Evolutionary conservation across 2,797 vertebrate species (phyloP), one percentile per base, ranked within the genome.

Genomic region (Crocodylus rhombifer): DNA sequence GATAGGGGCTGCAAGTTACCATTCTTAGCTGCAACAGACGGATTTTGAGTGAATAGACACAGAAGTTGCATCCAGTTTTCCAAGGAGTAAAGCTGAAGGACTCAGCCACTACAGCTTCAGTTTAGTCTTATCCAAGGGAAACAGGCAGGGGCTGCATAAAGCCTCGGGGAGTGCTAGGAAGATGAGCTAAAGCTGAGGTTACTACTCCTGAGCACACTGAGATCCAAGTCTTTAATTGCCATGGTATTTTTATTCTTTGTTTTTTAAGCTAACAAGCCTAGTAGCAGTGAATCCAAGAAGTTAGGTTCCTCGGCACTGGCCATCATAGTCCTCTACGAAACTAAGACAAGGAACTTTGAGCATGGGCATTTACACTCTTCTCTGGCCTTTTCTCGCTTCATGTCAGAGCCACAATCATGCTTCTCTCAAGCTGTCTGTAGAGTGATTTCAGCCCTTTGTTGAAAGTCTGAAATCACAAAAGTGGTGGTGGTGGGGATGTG

Each of bases 171-270:
- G 42, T 42, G 16, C 61, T 12, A 28, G 5, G 56, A 2, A 0
- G 0, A 26, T 1, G n/a, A 18, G 33, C 7, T 1, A n/a, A 28
- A 0, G 0, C 73, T 80, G 15, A 5, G 1, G 21, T 5, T 36
- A 15, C 8, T 25, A 51, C 4, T 5, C 20, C 57, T 15, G 60
- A 60, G 17, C 15, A 0, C 17, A 69, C 55, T 18, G 56, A 20
- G 64, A n/a, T 71, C 3, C 1, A 9, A 3, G 5, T 3, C 82
- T 84, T n/a, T 64, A 56, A 90, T 78, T 88, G 82, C 77, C 71
- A 83, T 84, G 30, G 9, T 65, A 20, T 16, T 82, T 71, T 51
- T 30, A 1, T 23, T 36, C 26, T 9, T 6, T 15, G 1, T 42
- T 86, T 77, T 64, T 36, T 17, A 93, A 85, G 82, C 56, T 83